phyloP scores from a whole-genome alignment of 2,888 invertebrate genomes.

The Uropetala carovei region DNA sequence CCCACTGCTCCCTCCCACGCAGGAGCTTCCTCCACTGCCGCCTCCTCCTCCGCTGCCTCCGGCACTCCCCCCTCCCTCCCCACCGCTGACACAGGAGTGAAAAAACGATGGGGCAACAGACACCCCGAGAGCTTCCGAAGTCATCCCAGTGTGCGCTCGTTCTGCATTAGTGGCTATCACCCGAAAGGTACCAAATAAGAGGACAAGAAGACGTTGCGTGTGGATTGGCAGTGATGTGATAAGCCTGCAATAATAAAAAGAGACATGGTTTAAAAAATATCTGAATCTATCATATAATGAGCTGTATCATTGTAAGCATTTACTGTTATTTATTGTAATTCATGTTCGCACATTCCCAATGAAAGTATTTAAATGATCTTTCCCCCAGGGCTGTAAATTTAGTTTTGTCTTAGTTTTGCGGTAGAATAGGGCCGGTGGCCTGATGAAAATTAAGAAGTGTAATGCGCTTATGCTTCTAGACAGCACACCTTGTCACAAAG shows the following conservation, averaged over 20 bases:
- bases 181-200: constrained; percentile 97
- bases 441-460: too few relatives aligned
- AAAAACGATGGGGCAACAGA: constrained; percentile 97
- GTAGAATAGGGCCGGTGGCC: too few relatives aligned
- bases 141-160: constrained; percentile 94
- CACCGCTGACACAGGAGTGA: constrained; percentile 94
- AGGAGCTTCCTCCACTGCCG: background rate
- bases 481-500: too few relatives aligned
- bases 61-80: constrained; percentile 2
- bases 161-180: constrained; percentile 95
- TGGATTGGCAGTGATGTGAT: constrained; percentile 91
- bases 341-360: background rate
- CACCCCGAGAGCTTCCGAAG: constrained; percentile 95
- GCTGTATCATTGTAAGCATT: too few relatives aligned
- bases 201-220: constrained; percentile 94
- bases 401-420: too few relatives aligned
- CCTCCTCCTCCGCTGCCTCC: constrained; percentile 12
- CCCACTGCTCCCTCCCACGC: constrained; percentile 24
- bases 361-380: background rate
- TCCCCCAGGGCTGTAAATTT: background rate
- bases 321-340: too few relatives aligned
- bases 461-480: too few relatives aligned
- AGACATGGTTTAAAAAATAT: background rate
- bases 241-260: constrained; percentile 80
- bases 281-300: background rate